phyloP scores from a whole-genome alignment of 2,797 vertebrate genomes.

The Thripadectes ignobilis region DNA sequence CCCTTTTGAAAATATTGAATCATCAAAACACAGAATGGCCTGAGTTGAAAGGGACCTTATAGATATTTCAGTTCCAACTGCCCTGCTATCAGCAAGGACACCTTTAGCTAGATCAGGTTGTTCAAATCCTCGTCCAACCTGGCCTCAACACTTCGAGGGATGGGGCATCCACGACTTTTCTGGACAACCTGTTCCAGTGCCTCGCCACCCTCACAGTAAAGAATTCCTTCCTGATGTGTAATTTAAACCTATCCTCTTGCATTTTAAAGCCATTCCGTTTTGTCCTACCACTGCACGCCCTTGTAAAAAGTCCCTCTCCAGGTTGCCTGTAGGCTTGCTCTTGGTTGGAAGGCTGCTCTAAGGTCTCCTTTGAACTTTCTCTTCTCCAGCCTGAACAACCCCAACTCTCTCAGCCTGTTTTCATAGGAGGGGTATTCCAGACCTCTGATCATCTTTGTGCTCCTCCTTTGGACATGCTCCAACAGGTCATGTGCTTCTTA shows the following conservation, averaged over 20 bases:
- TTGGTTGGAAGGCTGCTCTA: neutral
- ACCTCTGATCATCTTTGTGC: neutral
- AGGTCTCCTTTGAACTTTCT: neutral
- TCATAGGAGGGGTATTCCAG: neutral
- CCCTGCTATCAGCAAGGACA: neutral
- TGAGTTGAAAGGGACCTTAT: neutral
- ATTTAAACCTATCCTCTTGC: neutral
- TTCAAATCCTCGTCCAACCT: neutral
- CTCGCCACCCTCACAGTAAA: neutral
- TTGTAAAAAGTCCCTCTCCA: neutral
- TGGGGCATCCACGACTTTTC: neutral
- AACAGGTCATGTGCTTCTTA: neutral
- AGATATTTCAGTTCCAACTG: neutral
- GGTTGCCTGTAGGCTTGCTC: neutral
- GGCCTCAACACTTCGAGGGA: neutral
- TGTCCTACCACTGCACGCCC: accelerated
- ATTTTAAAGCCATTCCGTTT: neutral
- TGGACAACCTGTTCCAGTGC: neutral
- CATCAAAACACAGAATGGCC: neutral
- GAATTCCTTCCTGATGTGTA: neutral
- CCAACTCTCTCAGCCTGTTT: neutral
- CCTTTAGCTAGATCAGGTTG: neutral
- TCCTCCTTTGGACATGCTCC: neutral
- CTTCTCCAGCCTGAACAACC: neutral
- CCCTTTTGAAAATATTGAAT: neutral